Base-by-base conservation (phyloP, 2,888 invertebrate genomes). In the Dyspetes luteomarginatus region DNA sequence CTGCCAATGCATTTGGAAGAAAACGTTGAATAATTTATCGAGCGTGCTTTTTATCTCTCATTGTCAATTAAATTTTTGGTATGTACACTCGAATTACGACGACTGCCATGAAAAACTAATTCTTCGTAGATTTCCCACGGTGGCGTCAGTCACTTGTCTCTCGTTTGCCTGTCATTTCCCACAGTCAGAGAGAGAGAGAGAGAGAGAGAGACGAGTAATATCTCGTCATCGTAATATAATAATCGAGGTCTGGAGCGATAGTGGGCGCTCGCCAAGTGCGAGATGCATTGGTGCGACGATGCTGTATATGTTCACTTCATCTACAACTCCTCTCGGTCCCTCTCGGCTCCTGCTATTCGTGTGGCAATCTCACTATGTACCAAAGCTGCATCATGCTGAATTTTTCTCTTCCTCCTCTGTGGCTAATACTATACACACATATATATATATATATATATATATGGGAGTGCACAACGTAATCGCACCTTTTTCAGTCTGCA, bases 161-260 rank as follows among this genome's bases (percentile, higher is more conserved):
- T 19, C 22, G 22, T 45, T 41, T 26, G 56, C 45, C 45, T 15
- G 30, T 15, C 3, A 58, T 58, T 48, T 45, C 48, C 4, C 17
- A 24, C 12, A 56, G 55, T 45, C 43, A 22, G 30, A 30, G 69
- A 48, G 15, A 4, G 43, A 43, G n/a, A 12, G 24, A 45, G 43
- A n/a, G 24, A 24, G 22, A 43, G 43, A 43, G 43, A 62, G 12
- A 43, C 7, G 30, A 17, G 28, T 19, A 52, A 62, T 55, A 64
- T 76, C 76, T 76, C 62, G 73, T 77, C 81, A 73, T 77, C 75
- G 81, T 77, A 81, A 73, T 77, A 50, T 58, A 77, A 81, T 81
- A 81, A 81, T 81, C 81, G 77, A 77, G 69, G 41, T 65, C 65
- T 74, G 64, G 19, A 52, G 45, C 56, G 26, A 75, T 72, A 56